phyloP scores from a whole-genome alignment of 2,888 invertebrate genomes.

The Atherix ibis region DNA sequence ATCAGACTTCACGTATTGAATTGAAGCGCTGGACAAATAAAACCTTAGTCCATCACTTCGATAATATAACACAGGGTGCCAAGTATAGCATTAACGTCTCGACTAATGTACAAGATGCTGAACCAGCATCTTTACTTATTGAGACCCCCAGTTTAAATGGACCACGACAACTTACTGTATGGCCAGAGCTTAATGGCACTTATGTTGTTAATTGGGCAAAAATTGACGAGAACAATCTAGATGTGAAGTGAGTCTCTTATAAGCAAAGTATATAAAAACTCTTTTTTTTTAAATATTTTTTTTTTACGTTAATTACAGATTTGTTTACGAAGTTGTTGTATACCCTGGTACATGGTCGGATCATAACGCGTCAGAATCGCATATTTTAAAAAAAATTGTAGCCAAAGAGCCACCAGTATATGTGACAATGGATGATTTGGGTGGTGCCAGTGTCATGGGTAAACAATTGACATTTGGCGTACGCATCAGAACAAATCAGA shows the following conservation, averaged over 20 bases:
- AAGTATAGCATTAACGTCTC: slow-evolving; percentile 36
- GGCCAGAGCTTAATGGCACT: slow-evolving; percentile 42
- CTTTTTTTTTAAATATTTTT: not conserved
- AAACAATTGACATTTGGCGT: slow-evolving; percentile 48
- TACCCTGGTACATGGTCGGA: slow-evolving; percentile 38
- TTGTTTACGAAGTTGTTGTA: slow-evolving; percentile 49
- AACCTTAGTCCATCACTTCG: slow-evolving; percentile 37
- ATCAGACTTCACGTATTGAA: slow-evolving; percentile 33
- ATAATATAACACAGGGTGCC: slow-evolving; percentile 38
- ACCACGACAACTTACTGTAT: slow-evolving; percentile 46
- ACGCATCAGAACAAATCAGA: slow-evolving; percentile 37
- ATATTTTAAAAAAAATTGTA: slow-evolving; percentile 25
- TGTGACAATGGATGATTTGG: slow-evolving; percentile 21
- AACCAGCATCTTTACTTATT: slow-evolving; percentile 33
- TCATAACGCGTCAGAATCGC: slow-evolving; percentile 29
- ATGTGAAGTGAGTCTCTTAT: slow-evolving; percentile 16
- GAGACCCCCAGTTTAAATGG: slow-evolving; percentile 41
- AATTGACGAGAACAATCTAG: slow-evolving; percentile 18
- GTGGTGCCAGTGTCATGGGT: slow-evolving; percentile 35
- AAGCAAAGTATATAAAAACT: not conserved
- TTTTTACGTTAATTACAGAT: slow-evolving; percentile 21
- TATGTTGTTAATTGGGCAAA: slow-evolving; percentile 52
- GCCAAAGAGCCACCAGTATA: slow-evolving; percentile 36
- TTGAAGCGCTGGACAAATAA: slow-evolving; percentile 35
- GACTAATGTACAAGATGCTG: slow-evolving; percentile 24